Conservation (phyloP, 2,113 vertebrate species). For the Cariama cristata region DNA sequence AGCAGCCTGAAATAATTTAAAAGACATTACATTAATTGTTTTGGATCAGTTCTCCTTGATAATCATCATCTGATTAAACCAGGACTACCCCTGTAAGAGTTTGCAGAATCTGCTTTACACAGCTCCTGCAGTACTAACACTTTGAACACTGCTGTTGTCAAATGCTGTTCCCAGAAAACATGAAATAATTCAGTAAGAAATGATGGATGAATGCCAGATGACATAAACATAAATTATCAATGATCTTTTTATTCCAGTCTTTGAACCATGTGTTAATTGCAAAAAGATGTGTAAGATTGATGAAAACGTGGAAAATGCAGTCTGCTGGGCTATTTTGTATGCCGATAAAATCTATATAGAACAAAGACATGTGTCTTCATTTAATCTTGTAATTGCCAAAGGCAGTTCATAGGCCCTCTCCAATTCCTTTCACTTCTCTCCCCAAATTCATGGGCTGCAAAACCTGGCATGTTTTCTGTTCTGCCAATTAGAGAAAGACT, state of each 20-base stretch:
- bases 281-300: constrained; percentile 34
- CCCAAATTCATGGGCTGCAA: background rate
- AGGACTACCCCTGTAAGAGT: background rate
- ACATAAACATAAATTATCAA: background rate
- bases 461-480: background rate
- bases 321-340: background rate
- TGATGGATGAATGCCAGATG: background rate
- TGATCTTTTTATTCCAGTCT: background rate
- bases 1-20: background rate
- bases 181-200: constrained; percentile 15
- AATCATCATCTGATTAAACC: background rate
- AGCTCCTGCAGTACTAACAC: background rate
- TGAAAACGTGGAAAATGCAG: constrained; percentile 39
- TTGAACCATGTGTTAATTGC: constrained; percentile 38
- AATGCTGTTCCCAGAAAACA: background rate
- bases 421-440: background rate
- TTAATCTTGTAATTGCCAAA: constrained; percentile 11
- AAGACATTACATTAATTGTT: background rate
- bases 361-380: constrained; percentile 15
- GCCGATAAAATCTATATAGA: constrained; percentile 5
- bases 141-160: constrained; percentile 36
- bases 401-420: background rate
- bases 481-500: background rate
- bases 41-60: constrained; percentile 1
- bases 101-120: background rate